phyloP scores from a whole-genome alignment of 2,797 vertebrate genomes.

The Parotocinclus haroldoi region DNA sequence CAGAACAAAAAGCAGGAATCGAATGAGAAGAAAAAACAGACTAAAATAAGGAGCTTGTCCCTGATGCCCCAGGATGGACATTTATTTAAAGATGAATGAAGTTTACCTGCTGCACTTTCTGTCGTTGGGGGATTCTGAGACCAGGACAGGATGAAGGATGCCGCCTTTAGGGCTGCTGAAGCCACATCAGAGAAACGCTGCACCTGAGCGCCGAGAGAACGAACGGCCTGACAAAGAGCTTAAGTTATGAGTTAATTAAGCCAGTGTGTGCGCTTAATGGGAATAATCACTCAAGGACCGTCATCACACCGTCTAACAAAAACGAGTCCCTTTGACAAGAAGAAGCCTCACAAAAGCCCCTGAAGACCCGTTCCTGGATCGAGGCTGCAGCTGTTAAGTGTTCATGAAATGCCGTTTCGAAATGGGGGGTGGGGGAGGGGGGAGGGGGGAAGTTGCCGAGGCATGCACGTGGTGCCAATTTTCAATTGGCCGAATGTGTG shows the following conservation, averaged over 20 bases:
- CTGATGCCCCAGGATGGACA: no score
- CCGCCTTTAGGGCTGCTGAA: slow-evolving; percentile 16
- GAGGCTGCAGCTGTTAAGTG: slow-evolving; percentile 5
- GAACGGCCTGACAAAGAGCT: slow-evolving; percentile 4
- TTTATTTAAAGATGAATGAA: no score
- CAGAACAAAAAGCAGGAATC: no score
- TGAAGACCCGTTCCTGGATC: neutral
- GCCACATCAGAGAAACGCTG: slow-evolving; percentile 23
- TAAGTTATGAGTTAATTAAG: slow-evolving; percentile 13
- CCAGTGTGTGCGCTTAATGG: neutral
- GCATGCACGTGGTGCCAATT: slow-evolving; percentile 2
- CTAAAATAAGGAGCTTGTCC: no score
- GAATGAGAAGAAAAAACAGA: no score
- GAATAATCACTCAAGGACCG: slow-evolving; percentile 16
- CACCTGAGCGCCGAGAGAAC: slow-evolving; percentile 1
- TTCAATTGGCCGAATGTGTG: slow-evolving; percentile 1
- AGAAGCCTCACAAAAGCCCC: neutral
- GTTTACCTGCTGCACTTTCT: no score
- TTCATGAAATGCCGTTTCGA: neutral
- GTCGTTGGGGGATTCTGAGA: neutral
- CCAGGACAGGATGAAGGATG: slow-evolving; percentile 12
- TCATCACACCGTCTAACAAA: neutral
- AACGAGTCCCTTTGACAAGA: neutral
- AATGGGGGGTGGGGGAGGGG: no score
- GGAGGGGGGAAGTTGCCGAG: no score